Percentiles rank a stretch among this genome's conserved stretches.
Evolutionary conservation across 2,797 vertebrate species (phyloP).

Genomic region (Chloroceryle amazona): DNA sequence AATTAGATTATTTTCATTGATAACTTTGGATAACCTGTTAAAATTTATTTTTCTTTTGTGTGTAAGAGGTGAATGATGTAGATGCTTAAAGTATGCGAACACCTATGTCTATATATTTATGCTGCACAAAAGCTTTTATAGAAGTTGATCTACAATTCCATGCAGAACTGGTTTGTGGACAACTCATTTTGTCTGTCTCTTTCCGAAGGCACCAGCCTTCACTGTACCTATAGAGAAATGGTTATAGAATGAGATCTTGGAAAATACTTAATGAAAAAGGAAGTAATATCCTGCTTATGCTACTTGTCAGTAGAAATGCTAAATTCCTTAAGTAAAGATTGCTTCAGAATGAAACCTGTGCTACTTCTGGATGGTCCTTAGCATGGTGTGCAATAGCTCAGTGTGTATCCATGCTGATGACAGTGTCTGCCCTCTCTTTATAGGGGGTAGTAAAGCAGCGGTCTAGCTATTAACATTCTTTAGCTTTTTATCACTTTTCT

Average conservation of each 20-base stretch:
- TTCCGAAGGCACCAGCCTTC: neutral
- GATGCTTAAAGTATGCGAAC: neutral
- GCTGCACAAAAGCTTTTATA: neutral
- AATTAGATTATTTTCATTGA: neutral
- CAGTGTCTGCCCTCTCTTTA: neutral
- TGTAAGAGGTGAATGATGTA: neutral
- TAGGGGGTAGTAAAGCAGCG: neutral
- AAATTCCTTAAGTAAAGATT: neutral
- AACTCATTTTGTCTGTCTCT: neutral
- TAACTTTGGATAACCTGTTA: neutral
- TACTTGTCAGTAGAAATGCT: neutral
- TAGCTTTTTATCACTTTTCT: neutral
- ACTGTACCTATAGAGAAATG: neutral
- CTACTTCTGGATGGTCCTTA: neutral
- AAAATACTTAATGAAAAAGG: neutral
- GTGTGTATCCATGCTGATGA: neutral
- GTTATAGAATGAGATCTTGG: neutral
- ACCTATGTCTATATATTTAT: neutral
- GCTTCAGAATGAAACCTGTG: neutral
- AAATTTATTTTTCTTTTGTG: neutral
- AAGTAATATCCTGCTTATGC: neutral
- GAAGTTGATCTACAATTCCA: neutral
- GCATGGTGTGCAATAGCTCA: neutral
- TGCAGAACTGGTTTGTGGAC: neutral
- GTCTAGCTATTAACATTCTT: neutral